Base-by-base conservation (phyloP, 2,888 invertebrate species). In the Amphipoea lucens region DNA sequence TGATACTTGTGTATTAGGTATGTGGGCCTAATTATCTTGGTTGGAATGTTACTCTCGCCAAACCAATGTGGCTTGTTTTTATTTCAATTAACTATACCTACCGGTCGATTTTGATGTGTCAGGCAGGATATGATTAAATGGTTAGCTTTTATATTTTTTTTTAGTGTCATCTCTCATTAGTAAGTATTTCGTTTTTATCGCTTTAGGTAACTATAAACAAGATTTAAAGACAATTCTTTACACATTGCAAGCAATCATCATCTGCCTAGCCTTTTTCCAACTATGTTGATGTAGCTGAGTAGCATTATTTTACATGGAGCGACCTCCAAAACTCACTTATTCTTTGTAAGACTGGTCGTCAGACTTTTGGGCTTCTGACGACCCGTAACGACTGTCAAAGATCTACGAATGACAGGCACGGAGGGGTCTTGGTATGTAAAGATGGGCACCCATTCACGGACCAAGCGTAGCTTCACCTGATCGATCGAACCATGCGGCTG, bases 11-110 rank as follows among this genome's bases (percentile, higher is more conserved):
- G 79, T 85, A 83, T 78, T 83, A 29, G 29, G 29, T 29, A 87
- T 86, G 80, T 75, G 78, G 76, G 75, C 74, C 78, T 88, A 84
- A 89, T 88, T 84, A 89, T 87, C 57, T 82, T 71, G 67, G 42
- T 79, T 14, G 88, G 82, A 85, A 89, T 89, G 82, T 74, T 75
- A 84, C 82, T 86, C 80, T 85, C 78, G 85, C 87, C 67, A 87
- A 89, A 85, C 81, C 76, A 74, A 83, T 81, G 85, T 76, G 72
- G 40, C 75, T 69, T 74, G 73, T 82, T 79, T 88, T 87, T 12
- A 78, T 85, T 87, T 83, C 69, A 81, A 85, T 85, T 83, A 78
- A 85, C 11, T 78, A 68, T 83, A 84, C 79, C 73, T 83, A 84
- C 79, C 73, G 87, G 77, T 78, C 65, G 11, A 29, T 74, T 76